phyloP scores from a whole-genome alignment of 1,140 invertebrate species.

The Hydropsyche tenuis region DNA sequence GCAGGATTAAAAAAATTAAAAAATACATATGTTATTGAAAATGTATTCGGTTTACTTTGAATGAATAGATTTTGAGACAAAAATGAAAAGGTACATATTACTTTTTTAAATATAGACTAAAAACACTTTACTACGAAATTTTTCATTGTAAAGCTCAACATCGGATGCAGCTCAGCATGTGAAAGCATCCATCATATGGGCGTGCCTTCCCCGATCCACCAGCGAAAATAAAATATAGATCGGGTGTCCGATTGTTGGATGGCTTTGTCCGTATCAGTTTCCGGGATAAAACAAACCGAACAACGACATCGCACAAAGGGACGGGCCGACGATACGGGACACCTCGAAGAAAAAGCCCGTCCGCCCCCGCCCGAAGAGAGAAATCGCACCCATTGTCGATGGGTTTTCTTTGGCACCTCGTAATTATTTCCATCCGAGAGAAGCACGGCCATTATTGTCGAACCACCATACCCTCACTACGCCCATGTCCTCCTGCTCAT shows the following conservation, averaged over 20 bases:
- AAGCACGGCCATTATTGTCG: neutral
- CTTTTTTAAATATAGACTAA: too few species aligned
- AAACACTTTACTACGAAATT: too few species aligned
- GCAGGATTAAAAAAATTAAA: too few species aligned
- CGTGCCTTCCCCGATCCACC: slow-evolving; percentile 9
- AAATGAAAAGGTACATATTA: too few species aligned
- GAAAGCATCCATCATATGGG: neutral
- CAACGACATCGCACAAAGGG: slow-evolving; percentile 42
- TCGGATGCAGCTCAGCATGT: neutral
- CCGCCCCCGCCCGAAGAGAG: neutral
- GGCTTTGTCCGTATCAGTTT: slow-evolving; percentile 45
- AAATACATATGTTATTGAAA: too few species aligned
- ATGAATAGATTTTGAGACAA: too few species aligned
- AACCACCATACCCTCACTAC: too few species aligned
- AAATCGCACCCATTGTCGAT: slow-evolving; percentile 33
- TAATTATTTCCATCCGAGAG: slow-evolving; percentile 43
- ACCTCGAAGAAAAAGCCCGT: slow-evolving; percentile 18
- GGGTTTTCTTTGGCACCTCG: slow-evolving; percentile 33
- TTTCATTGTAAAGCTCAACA: too few species aligned
- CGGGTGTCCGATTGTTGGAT: slow-evolving; percentile 46
- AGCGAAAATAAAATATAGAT: slow-evolving; percentile 43
- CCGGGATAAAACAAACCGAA: slow-evolving; percentile 46
- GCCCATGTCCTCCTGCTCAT: too few species aligned
- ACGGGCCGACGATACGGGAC: slow-evolving; percentile 31
- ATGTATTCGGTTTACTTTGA: too few species aligned